Evolutionary conservation across 37 sponge, comb jelly and placozoan genomes (phyloP), one percentile per base, ranked within the genome.

Genomic region (Chondrilla cf. caribensis): DNA sequence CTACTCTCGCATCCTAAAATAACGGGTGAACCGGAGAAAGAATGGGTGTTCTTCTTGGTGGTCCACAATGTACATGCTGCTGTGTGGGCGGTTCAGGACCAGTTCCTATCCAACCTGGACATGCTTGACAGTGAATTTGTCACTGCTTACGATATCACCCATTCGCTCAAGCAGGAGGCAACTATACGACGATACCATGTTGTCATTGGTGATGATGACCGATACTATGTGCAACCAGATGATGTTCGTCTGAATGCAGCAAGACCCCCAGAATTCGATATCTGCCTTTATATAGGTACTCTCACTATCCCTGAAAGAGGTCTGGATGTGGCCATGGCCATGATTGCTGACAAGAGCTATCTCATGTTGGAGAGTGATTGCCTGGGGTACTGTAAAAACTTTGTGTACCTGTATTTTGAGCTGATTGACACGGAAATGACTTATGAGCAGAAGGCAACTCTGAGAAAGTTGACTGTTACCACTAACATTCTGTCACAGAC

Each of bases 311-410:
- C 41, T 14, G 22, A 37, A 8, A 73, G 35, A 73, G 76, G 41
- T n/a, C 11, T 73, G 32, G 42, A 73, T 73, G 76, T 73, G 41
- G 35, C 35, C 19, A 73, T 73, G 76, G 76, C 41, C 7, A 73
- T 73, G 76, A 73, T 73, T 32, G 76, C 76, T 73, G 76, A 73
- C 38, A 73, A 73, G 41, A 73, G 15, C 41, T 73, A 73, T 37
- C 18, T 73, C 11, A 9, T 73, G 76, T 41, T 73, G 38, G 41
- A 73, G 42, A 73, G 41, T 18, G 76, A 73, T 18, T 73, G 76
- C 36, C 18, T 73, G 76, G 76, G 35, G 21, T 73, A 73, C 41
- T 32, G 76, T 36, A 73, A 73, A 73, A 29, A 73, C 36, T 73
- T 73, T 37, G 76, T 73, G 22, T 29, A 8, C 41, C 7, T 21